Evolutionary conservation across 2,797 vertebrate genomes (phyloP).

Genomic region (Ataeniobius toweri): DNA sequence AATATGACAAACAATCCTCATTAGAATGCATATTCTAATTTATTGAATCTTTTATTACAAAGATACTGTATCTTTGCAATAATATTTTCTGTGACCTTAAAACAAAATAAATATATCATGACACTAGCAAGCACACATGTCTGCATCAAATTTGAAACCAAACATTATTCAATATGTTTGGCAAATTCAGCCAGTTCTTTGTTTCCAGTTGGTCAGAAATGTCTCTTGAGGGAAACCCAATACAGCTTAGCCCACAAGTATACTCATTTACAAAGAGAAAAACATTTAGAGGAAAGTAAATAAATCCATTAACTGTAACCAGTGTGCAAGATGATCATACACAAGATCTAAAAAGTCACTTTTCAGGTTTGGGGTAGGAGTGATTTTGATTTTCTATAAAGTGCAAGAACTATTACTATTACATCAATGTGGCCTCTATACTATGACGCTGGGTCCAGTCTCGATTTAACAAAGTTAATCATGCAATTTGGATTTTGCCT

Average conservation of each 20-base stretch:
- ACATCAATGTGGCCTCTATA: neutral
- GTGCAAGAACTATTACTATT: neutral
- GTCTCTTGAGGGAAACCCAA: neutral
- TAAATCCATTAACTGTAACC: neutral
- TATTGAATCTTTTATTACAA: no score
- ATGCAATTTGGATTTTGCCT: neutral
- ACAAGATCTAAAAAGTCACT: neutral
- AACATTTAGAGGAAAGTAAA: neutral
- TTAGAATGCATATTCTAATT: no score
- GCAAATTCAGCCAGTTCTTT: neutral
- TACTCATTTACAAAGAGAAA: neutral
- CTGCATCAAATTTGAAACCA: neutral
- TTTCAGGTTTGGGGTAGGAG: neutral
- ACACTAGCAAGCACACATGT: neutral
- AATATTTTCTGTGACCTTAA: no score
- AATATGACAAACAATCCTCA: no score
- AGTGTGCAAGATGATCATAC: neutral
- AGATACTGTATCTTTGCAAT: no score
- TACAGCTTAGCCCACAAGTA: neutral
- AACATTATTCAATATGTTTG: conserved; percentile 13
- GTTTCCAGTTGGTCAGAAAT: neutral
- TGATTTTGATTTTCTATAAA: neutral
- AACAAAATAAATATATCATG: no score
- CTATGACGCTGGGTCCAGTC: neutral
- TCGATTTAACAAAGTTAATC: neutral